These are phyloP conservation scores for Tuberolachnus salignus DNA, from an alignment of 2,888 invertebrate species.

Conservation along the genomic window DNA sequence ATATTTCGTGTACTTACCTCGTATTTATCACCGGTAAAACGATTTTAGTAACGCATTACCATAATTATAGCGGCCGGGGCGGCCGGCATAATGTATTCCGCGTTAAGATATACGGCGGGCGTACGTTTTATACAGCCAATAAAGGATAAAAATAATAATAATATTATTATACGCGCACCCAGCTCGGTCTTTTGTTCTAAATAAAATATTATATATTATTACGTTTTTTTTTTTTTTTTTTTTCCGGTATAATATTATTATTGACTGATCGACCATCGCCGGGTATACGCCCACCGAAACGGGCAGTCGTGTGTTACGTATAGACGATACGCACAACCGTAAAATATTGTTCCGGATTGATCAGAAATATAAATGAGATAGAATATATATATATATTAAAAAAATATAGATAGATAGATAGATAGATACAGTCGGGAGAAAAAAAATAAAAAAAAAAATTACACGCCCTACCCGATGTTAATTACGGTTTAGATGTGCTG, in stretches of 20 bases:
- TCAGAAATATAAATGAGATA: slow-evolving; percentile 22
- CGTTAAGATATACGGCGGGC: no score
- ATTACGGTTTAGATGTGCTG: slow-evolving; percentile 47
- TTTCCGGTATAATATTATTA: background rate
- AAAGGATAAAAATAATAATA: no score
- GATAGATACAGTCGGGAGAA: slow-evolving; percentile 21
- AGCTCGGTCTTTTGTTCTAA: slow-evolving; percentile 40
- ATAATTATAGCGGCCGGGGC: no score
- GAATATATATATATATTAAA: slow-evolving; percentile 5
- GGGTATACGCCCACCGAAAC: slow-evolving; percentile 32
- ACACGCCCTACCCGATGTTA: slow-evolving; percentile 50
- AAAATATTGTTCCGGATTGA: slow-evolving; percentile 47
- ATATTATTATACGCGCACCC: background rate
- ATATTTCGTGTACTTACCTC: background rate
- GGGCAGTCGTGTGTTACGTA: slow-evolving; percentile 20
- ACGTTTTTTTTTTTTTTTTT: no score
- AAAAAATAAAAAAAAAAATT: slow-evolving; percentile 42
- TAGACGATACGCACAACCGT: background rate
- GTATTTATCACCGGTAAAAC: slow-evolving; percentile 3
- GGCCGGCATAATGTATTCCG: slow-evolving; percentile 32
- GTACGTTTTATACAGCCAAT: slow-evolving; percentile 17
- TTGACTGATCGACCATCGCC: slow-evolving; percentile 43
- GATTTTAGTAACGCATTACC: slow-evolving; percentile 38
- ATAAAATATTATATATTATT: slow-evolving; percentile 23
- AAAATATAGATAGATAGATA: slow-evolving; percentile 27